A percentile compares a stretch with the other conserved stretches of the same genome.
phyloP scores from a whole-genome alignment of 2,113 vertebrate species.

The Dipodomys ordii region DNA sequence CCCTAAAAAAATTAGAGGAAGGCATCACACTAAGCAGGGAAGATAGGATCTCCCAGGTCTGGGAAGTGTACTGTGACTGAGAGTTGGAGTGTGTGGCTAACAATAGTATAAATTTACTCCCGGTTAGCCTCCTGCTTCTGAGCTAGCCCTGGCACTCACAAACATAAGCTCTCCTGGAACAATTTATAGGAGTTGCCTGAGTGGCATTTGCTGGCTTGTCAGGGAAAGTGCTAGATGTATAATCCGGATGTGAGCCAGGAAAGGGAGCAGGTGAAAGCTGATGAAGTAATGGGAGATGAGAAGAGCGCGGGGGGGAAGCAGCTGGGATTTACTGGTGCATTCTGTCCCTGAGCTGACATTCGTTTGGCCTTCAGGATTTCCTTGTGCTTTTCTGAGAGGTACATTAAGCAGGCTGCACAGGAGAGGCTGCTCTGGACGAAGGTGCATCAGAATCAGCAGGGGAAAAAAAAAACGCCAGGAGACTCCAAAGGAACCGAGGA shows the following conservation, averaged over 20 bases:
- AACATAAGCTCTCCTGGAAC: not conserved
- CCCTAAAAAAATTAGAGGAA: not conserved
- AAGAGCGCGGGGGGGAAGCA: not conserved
- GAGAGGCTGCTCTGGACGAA: not conserved
- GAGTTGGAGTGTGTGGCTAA: not conserved
- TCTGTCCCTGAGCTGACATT: not conserved
- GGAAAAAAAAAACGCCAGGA: not conserved
- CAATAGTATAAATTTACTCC: not conserved
- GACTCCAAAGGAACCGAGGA: not conserved
- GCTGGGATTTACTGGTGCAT: not conserved
- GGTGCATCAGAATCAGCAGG: not conserved
- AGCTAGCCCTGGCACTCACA: not conserved
- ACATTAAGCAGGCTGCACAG: accelerated
- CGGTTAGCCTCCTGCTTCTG: not conserved
- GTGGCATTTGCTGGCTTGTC: not conserved
- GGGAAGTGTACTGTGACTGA: not conserved
- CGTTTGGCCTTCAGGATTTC: not conserved
- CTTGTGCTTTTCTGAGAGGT: not conserved
- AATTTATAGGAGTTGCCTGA: not conserved
- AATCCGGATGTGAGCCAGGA: not conserved
- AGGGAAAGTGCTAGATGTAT: not conserved
- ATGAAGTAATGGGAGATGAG: accelerated
- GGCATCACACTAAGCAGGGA: not conserved
- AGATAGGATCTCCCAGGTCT: not conserved
- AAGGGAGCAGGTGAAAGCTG: not conserved